Evolutionary conservation across 2,888 invertebrate genomes (phyloP).

Genomic region (Caenorhabditis imperialis): DNA sequence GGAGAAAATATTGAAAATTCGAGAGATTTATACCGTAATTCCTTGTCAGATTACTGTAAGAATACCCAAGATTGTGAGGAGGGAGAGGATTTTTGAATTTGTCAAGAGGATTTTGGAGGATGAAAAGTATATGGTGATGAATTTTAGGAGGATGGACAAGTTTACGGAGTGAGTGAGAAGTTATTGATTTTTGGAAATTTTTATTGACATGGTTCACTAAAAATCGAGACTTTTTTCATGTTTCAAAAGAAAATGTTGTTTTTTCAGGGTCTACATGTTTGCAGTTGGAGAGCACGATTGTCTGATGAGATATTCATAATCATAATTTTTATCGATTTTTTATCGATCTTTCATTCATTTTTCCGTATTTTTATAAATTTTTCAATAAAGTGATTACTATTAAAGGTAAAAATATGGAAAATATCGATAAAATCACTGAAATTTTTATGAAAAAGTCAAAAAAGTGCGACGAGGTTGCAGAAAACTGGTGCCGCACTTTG

Average conservation of each 20-base stretch:
- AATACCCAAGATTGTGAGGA: neutral
- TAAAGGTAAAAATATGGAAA: too few species aligned
- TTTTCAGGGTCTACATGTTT: conserved; percentile 26
- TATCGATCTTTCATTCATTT: too few species aligned
- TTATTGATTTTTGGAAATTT: neutral
- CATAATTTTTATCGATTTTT: too few species aligned
- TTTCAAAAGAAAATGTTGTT: neutral
- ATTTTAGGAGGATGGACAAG: neutral
- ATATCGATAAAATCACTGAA: too few species aligned
- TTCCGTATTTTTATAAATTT: too few species aligned
- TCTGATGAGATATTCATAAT: conserved; percentile 25
- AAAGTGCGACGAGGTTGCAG: too few species aligned
- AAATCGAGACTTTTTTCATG: neutral
- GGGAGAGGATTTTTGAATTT: conserved; percentile 4
- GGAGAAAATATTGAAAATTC: conserved; percentile 7
- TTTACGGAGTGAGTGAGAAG: conserved; percentile 10
- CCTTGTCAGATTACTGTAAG: conserved; percentile 22
- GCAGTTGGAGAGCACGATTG: conserved; percentile 22
- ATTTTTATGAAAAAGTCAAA: too few species aligned
- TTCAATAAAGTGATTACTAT: too few species aligned
- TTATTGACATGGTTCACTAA: neutral
- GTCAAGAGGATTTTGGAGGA: conserved; percentile 5
- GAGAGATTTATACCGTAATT: conserved; percentile 5
- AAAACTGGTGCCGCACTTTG: too few species aligned
- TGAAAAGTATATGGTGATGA: conserved; percentile 18